Evolutionary conservation across 2,797 vertebrate species (phyloP), one percentile per base, ranked within the genome.

Genomic region (Calcarius lapponicus): DNA sequence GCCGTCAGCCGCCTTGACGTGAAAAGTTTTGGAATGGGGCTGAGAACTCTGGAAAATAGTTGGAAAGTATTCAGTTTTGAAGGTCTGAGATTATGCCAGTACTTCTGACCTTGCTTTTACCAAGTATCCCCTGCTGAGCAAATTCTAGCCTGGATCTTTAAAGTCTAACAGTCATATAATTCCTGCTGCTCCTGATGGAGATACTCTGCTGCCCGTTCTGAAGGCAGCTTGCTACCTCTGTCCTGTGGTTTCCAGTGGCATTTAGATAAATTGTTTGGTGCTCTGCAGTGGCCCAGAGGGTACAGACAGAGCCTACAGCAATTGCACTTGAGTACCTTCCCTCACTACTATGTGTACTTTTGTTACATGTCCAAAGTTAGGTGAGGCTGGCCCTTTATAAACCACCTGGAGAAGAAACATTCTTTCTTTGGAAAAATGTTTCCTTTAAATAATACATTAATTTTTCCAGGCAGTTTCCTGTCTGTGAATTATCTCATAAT

Each of bases 131-230:
- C 47, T 50, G 60, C 62, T 90, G 86, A 81, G 40, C 11, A 92
- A 94, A 86, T 92, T 95, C 80, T 86, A 88, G 65, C 28, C n/a
- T 72, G 25, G 17, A 48, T 82, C 25, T 90, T 91, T 50, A 36
- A 80, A 69, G 38, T n/a, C 17, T 10, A n/a, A 61, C 31, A 74
- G 34, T 50, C 26, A 16, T 65, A 34, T 26, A 86, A 62, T 61
- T 88, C 58, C 54, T 88, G 86, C 70, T 70, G 58, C 19, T 93
- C 28, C 32, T 72, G 29, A 62, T 60, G 73, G 66, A 95, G 58
- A 56, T 86, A 56, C 34, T 81, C 58, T 84, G 50, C 54, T 92
- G 73, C 43, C 11, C 79, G 8, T 70, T 96, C 58, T 81, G 66
- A 86, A 70, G 70, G 36, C 43, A 86, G 56, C 12, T 71, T 0